These are phyloP conservation scores for Colius striatus DNA, from an alignment of 2,113 vertebrate species.

Conservation along the genomic window DNA sequence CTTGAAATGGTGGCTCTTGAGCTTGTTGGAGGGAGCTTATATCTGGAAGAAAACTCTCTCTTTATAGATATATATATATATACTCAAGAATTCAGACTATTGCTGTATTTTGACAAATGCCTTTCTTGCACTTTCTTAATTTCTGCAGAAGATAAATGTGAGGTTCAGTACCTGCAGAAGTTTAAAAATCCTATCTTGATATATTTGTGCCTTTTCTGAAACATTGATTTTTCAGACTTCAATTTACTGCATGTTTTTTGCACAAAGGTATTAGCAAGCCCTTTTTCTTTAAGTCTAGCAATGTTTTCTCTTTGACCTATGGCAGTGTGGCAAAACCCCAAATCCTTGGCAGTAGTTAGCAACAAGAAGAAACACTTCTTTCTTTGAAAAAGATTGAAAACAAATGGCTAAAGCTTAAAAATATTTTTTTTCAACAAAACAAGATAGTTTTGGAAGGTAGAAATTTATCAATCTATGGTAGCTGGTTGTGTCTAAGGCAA, in stretches of 20 bases:
- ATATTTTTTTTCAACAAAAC: background rate
- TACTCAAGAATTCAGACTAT: background rate
- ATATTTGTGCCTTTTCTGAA: slow-evolving; percentile 10
- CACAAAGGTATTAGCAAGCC: background rate
- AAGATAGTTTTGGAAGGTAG: background rate
- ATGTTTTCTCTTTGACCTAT: background rate
- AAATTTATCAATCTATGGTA: background rate
- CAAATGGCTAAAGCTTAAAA: slow-evolving; percentile 1
- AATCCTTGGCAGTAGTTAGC: background rate
- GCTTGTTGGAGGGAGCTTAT: background rate
- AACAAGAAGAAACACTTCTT: background rate
- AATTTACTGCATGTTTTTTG: background rate
- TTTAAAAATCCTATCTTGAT: slow-evolving; percentile 11
- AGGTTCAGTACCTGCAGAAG: slow-evolving; percentile 5
- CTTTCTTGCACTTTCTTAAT: background rate
- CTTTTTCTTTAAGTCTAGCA: background rate
- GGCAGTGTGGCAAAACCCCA: background rate
- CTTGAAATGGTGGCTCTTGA: background rate
- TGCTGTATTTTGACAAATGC: slow-evolving; percentile 30
- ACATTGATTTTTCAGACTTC: slow-evolving; percentile 2
- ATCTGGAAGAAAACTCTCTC: background rate
- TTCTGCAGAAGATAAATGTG: slow-evolving; percentile 15
- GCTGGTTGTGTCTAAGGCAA: background rate
- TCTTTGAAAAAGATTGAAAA: background rate
- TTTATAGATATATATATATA: background rate